phyloP scores from a whole-genome alignment of 2,113 vertebrate genomes.

The Garra rufa region DNA sequence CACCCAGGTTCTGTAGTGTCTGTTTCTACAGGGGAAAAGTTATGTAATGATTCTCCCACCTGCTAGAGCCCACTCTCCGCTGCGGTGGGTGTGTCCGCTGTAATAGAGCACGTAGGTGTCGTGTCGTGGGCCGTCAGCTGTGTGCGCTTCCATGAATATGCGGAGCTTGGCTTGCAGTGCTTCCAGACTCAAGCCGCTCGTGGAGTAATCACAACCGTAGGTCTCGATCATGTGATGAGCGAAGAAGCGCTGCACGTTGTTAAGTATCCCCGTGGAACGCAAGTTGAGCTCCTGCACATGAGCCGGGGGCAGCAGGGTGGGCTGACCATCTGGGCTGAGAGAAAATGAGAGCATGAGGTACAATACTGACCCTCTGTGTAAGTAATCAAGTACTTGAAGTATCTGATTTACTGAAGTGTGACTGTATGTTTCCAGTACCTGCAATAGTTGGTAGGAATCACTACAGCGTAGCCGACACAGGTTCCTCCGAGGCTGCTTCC shows the following conservation, averaged over 20 bases:
- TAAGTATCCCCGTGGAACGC: slow-evolving; percentile 92
- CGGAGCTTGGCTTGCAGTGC: slow-evolving; percentile 89
- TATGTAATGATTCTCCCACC: slow-evolving; percentile 71
- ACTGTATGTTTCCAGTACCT: slow-evolving; percentile 78
- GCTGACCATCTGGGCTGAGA: slow-evolving; percentile 88
- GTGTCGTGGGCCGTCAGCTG: slow-evolving; percentile 90
- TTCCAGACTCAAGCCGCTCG: slow-evolving; percentile 88
- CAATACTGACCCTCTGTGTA: background rate
- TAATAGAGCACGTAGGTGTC: slow-evolving; percentile 96
- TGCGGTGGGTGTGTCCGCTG: slow-evolving; percentile 90
- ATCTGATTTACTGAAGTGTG: background rate
- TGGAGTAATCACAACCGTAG: slow-evolving; percentile 95
- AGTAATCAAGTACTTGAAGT: background rate
- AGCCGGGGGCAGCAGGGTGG: slow-evolving; percentile 89
- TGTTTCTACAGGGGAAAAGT: background rate
- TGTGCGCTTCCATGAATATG: slow-evolving; percentile 89
- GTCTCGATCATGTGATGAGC: slow-evolving; percentile 93
- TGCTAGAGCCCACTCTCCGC: slow-evolving; percentile 95
- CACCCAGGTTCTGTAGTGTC: background rate
- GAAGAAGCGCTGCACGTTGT: slow-evolving; percentile 91
- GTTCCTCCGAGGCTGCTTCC: slow-evolving; percentile 94
- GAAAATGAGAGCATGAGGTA: background rate
- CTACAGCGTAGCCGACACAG: slow-evolving; percentile 91
- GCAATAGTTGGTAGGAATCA: slow-evolving; percentile 98
- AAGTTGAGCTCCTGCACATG: slow-evolving; percentile 91